Evolutionary conservation across 2,888 invertebrate genomes (phyloP).

Genomic region (Crepidodera aurea): DNA sequence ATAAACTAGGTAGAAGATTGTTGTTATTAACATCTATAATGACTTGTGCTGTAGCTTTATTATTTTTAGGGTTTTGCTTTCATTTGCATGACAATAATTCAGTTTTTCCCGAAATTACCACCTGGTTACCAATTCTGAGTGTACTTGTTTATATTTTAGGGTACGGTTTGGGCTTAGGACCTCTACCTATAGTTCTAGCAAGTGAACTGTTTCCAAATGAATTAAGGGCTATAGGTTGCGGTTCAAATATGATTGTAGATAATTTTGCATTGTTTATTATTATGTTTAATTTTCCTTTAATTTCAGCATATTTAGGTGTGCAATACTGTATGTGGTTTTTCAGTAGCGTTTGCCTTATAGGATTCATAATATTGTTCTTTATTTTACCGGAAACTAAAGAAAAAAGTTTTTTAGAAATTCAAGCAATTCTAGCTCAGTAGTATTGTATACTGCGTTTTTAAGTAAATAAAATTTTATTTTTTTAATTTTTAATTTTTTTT

Average conservation of each 20-base stretch:
- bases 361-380: slow-evolving; percentile 29
- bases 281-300: slow-evolving; percentile 39
- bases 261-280: slow-evolving; percentile 34
- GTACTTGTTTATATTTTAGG: slow-evolving; percentile 75
- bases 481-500: too few relatives aligned
- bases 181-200: slow-evolving; percentile 81
- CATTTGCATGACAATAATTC: slow-evolving; percentile 61
- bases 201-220: slow-evolving; percentile 82
- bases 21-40: slow-evolving; percentile 74
- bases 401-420: slow-evolving; percentile 39
- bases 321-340: slow-evolving; percentile 38
- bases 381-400: slow-evolving; percentile 44
- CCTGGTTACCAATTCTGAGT: slow-evolving; percentile 75
- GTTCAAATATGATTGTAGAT: slow-evolving; percentile 29
- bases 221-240: slow-evolving; percentile 71
- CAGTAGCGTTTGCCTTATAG: slow-evolving; percentile 28
- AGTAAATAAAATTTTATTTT: too few relatives aligned
- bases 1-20: slow-evolving; percentile 74
- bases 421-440: slow-evolving; percentile 18
- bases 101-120: slow-evolving; percentile 56
- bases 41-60: slow-evolving; percentile 70
- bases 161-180: slow-evolving; percentile 75
- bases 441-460: too few relatives aligned
- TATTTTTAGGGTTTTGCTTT: slow-evolving; percentile 67
- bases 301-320: slow-evolving; percentile 27